phyloP scores from a whole-genome alignment of 2,888 invertebrate genomes.

The Trachelus iudaicus region DNA sequence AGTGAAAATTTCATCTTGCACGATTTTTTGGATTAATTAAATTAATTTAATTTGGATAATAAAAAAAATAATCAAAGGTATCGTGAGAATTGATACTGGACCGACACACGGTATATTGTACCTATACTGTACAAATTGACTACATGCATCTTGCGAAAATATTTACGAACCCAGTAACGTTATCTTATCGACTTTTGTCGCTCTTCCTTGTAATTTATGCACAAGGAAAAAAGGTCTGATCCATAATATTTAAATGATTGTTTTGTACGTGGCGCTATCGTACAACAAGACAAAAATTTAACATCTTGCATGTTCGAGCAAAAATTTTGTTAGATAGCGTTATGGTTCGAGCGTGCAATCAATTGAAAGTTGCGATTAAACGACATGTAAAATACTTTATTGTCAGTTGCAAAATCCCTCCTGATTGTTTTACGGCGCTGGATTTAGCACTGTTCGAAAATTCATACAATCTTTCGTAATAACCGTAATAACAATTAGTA shows the following conservation, averaged over 20 bases:
- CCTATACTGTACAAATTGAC: neutral
- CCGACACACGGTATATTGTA: neutral
- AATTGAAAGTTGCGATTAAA: neutral
- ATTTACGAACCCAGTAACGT: neutral
- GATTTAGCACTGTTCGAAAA: neutral
- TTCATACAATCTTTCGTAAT: neutral
- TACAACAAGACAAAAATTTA: neutral
- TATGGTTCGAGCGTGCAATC: too few species aligned
- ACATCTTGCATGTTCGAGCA: neutral
- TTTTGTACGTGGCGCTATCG: too few species aligned
- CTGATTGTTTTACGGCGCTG: neutral
- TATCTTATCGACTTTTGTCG: neutral
- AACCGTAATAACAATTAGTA: neutral
- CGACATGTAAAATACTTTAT: neutral
- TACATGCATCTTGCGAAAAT: neutral
- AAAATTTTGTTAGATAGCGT: neutral
- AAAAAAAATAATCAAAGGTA: neutral
- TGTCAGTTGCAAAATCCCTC: neutral
- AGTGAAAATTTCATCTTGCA: neutral
- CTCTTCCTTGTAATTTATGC: neutral
- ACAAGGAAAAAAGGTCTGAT: neutral
- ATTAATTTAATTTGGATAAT: neutral
- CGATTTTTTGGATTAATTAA: too few species aligned
- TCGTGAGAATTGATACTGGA: too few species aligned
- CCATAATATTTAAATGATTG: neutral